Evolutionary conservation across 2,888 invertebrate genomes (phyloP).

Genomic region (Dugesia japonica): DNA sequence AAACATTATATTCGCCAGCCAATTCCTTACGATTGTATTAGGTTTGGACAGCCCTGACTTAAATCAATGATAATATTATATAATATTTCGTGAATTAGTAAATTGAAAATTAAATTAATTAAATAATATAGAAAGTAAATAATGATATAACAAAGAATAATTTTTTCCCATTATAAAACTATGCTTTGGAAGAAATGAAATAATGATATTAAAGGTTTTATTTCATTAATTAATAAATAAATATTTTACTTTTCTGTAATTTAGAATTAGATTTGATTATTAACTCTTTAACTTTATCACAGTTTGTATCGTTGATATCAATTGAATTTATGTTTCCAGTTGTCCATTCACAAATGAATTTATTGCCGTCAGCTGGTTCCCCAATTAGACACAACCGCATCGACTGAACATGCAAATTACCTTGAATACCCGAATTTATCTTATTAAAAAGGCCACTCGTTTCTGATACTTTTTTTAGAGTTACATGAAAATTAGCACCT

Average conservation of each 20-base stretch:
- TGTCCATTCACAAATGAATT: conserved; percentile 31
- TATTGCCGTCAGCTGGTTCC: conserved; percentile 29
- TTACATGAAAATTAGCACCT: conserved; percentile 27
- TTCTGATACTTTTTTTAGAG: neutral
- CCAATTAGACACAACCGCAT: conserved; percentile 27
- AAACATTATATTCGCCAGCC: no score
- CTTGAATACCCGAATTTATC: conserved; percentile 27
- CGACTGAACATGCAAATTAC: conserved; percentile 27
- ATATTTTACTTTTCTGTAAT: neutral
- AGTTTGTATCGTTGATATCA: neutral
- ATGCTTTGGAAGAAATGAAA: no score
- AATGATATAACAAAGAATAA: no score
- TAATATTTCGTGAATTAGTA: no score
- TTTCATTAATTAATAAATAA: neutral
- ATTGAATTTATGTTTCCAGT: neutral
- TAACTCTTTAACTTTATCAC: neutral
- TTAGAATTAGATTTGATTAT: neutral
- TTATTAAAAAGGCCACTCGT: conserved; percentile 26
- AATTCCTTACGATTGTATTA: no score
- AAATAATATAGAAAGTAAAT: no score
- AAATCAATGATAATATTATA: no score
- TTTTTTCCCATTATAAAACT: no score
- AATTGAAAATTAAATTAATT: no score
- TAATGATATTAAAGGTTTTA: no score
- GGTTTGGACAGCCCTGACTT: no score